Evolutionary conservation across 1,140 invertebrate genomes (phyloP).

Genomic region (Dendroctonus ponderosae): DNA sequence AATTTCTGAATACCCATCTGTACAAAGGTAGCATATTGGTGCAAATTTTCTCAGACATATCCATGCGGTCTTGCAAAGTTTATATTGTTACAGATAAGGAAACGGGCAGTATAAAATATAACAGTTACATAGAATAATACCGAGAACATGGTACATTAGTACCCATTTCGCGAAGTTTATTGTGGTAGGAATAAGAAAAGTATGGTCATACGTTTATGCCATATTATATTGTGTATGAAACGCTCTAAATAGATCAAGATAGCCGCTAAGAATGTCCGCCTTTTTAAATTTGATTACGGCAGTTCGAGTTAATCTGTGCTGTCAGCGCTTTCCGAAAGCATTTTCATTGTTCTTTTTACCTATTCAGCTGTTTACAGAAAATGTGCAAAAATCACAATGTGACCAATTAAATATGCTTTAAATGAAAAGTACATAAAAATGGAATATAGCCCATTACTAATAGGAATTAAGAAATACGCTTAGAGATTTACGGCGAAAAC

Average conservation of each 20-base stretch:
- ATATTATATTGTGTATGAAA: slow-evolving; percentile 19
- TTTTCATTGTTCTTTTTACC: too few species aligned
- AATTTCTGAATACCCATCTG: too few species aligned
- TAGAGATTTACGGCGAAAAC: too few species aligned
- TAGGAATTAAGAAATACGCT: too few species aligned
- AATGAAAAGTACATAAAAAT: too few species aligned
- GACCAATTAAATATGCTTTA: too few species aligned
- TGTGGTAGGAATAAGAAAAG: slow-evolving; percentile 19
- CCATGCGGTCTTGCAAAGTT: slow-evolving; percentile 5
- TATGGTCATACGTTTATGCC: slow-evolving; percentile 18
- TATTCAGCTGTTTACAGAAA: too few species aligned
- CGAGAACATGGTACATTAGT: slow-evolving; percentile 22
- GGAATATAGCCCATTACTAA: too few species aligned
- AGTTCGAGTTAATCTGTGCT: too few species aligned
- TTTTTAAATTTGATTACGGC: too few species aligned
- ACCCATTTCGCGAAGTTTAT: slow-evolving; percentile 24
- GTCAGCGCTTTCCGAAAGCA: too few species aligned
- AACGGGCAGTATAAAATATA: slow-evolving; percentile 19
- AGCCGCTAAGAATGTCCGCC: neutral
- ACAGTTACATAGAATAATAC: slow-evolving; percentile 23
- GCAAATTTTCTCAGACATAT: slow-evolving; percentile 3
- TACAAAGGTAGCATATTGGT: neutral
- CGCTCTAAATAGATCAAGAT: slow-evolving; percentile 21
- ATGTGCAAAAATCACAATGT: too few species aligned
- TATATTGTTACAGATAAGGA: slow-evolving; percentile 24